Evolutionary conservation across 2,797 vertebrate genomes (phyloP).

Genomic region (Sardinella longiceps): DNA sequence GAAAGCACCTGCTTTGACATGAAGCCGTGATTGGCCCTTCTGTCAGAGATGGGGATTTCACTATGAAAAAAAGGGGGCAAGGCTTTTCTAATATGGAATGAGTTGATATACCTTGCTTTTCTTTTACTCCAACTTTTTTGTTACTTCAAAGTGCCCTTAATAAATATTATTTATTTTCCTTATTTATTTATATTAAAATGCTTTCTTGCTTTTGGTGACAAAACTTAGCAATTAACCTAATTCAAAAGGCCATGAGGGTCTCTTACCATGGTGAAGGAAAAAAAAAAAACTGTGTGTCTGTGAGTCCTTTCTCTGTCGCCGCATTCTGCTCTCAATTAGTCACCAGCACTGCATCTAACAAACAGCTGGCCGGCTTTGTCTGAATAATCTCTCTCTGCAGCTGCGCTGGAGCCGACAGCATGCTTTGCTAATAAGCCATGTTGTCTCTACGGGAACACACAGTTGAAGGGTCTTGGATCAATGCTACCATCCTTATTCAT

Average conservation of each 20-base stretch:
- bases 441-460: conserved; percentile 77
- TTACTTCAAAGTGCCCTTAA: background rate
- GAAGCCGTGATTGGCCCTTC: conserved; percentile 1
- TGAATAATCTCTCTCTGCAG: conserved; percentile 81
- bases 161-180: conserved; percentile 56
- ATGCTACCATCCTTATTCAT: conserved; percentile 71
- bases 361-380: conserved; percentile 82
- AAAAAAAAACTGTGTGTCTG: conserved; percentile 49
- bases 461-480: conserved; percentile 75
- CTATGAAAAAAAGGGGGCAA: conserved; percentile 34
- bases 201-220: conserved; percentile 38
- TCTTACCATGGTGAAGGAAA: conserved; percentile 66
- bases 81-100: background rate
- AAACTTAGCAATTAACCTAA: conserved; percentile 76
- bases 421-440: conserved; percentile 82
- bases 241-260: conserved; percentile 68
- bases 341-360: conserved; percentile 75
- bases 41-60: conserved; percentile 45
- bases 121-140: background rate
- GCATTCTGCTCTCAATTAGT: conserved; percentile 79
- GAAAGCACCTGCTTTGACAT: conserved; percentile 22
- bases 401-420: conserved; percentile 78
- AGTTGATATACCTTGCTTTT: background rate
- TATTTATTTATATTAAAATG: conserved; percentile 23
- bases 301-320: conserved; percentile 63